A percentile compares a stretch with the other conserved stretches of the same genome.
phyloP scores from a whole-genome alignment of 2,888 invertebrate genomes.

The Lycocerus yunnanus region DNA sequence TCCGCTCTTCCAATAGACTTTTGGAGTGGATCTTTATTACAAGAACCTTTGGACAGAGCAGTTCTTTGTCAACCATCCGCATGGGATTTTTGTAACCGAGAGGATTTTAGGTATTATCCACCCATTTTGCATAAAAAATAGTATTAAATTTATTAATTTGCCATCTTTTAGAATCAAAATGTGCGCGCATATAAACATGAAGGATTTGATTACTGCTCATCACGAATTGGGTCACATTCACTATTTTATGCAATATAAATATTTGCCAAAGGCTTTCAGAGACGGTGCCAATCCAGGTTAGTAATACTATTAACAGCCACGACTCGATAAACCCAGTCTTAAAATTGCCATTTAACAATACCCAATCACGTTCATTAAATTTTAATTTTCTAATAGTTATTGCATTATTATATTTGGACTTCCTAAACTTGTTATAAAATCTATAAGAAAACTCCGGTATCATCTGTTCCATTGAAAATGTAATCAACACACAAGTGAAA shows the following conservation, averaged over 20 bases:
- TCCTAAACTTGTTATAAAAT: not conserved
- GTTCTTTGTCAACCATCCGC: conserved; percentile 89
- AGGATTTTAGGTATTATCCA: conserved; percentile 79
- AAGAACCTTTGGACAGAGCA: conserved; percentile 76
- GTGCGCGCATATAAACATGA: conserved; percentile 85
- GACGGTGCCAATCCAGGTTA: conserved; percentile 92
- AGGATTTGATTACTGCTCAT: conserved; percentile 84
- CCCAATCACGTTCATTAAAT: not conserved
- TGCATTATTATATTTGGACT: not conserved
- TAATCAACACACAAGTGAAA: conserved; percentile 18
- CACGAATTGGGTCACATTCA: conserved; percentile 93
- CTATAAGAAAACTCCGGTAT: conserved; percentile 23
- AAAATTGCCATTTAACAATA: not conserved
- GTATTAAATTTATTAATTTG: not conserved
- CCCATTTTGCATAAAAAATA: not conserved
- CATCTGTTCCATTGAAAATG: conserved; percentile 23
- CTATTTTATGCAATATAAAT: conserved; percentile 83
- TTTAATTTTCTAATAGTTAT: not conserved
- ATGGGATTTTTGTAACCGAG: conserved; percentile 91
- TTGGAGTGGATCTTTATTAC: conserved; percentile 84
- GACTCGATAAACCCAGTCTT: not conserved
- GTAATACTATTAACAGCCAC: conserved; percentile 15
- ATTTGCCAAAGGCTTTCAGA: conserved; percentile 83
- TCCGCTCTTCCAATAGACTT: conserved; percentile 84
- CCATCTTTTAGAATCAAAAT: conserved; percentile 74